Conservation (phyloP, 30 jellyfish, hydroid and myxozoan species). For the Pelagia noctiluca region DNA sequence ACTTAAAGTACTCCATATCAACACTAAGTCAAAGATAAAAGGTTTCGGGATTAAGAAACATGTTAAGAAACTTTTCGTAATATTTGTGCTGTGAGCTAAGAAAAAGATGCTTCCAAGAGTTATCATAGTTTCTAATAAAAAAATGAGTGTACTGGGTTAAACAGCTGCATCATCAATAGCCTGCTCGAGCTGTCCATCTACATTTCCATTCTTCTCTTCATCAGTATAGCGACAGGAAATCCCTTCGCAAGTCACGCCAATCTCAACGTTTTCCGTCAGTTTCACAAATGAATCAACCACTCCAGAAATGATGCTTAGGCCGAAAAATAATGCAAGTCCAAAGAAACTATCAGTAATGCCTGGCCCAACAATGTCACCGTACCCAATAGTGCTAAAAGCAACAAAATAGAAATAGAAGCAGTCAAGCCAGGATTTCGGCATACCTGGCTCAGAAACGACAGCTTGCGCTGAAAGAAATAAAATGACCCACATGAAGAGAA, state of each 20-base stretch:
- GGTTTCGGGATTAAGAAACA: too few relatives aligned
- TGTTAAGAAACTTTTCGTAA: too few relatives aligned
- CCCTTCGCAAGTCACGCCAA: neutral
- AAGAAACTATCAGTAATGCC: slow-evolving; percentile 9
- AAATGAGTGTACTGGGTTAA: too few relatives aligned
- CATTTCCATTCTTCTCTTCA: too few relatives aligned
- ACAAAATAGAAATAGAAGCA: slow-evolving; percentile 43
- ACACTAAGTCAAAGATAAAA: too few relatives aligned
- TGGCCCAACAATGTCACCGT: slow-evolving; percentile 33
- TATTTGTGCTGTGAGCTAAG: too few relatives aligned
- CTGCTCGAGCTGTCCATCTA: too few relatives aligned
- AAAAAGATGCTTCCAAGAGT: too few relatives aligned
- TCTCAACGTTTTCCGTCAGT: neutral
- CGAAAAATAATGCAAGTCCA: neutral
- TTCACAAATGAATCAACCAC: slow-evolving; percentile 27
- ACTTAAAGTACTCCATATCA: too few relatives aligned
- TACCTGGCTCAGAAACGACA: neutral
- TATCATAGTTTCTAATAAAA: too few relatives aligned
- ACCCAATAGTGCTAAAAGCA: slow-evolving; percentile 58
- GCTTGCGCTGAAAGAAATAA: neutral
- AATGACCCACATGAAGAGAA: slow-evolving; percentile 20
- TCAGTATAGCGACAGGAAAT: too few relatives aligned
- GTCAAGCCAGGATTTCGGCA: neutral
- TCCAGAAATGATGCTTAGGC: slow-evolving; percentile 45
- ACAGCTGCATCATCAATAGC: too few relatives aligned